Percentiles rank a stretch among this genome's conserved stretches.
Conservation (phyloP, 2,888 invertebrate species). For the Argyra leucocephala region DNA sequence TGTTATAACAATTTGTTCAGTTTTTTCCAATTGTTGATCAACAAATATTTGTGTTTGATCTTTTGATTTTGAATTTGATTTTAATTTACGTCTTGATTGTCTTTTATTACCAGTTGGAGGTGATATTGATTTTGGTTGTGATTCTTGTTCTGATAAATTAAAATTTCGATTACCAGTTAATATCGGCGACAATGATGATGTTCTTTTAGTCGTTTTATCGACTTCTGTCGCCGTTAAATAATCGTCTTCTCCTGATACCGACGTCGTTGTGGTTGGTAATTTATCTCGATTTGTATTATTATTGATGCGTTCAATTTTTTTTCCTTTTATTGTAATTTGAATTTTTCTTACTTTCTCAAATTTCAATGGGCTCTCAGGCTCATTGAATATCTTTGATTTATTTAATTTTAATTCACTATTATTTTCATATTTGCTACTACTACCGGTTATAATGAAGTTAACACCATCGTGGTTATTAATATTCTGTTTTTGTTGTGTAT, state of each 20-base stretch:
- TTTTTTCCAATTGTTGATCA: constrained; percentile 26
- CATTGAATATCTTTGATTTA: neutral
- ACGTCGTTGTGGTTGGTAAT: constrained; percentile 31
- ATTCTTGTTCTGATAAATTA: neutral
- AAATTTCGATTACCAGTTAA: constrained; percentile 1
- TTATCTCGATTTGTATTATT: constrained; percentile 20
- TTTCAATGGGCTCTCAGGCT: constrained; percentile 24
- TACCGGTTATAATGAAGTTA: neutral
- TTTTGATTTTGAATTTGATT: constrained; percentile 19
- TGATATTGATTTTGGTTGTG: neutral
- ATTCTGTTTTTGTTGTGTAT: neutral
- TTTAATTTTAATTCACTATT: neutral
- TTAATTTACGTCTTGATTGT: neutral
- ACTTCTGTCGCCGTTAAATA: constrained; percentile 17
- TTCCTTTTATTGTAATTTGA: constrained; percentile 40
- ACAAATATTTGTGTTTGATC: constrained; percentile 19
- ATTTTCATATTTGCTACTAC: neutral
- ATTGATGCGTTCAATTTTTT: constrained; percentile 33
- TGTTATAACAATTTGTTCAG: constrained; percentile 36
- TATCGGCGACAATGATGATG: constrained; percentile 9
- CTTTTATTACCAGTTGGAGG: neutral
- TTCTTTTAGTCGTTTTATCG: neutral
- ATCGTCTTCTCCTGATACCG: constrained; percentile 28
- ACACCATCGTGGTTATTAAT: neutral
- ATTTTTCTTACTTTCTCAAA: constrained; percentile 30